These are phyloP conservation scores for Zaprionus tsacasi DNA, from an alignment of 1,140 invertebrate species.

Conservation along the genomic window DNA sequence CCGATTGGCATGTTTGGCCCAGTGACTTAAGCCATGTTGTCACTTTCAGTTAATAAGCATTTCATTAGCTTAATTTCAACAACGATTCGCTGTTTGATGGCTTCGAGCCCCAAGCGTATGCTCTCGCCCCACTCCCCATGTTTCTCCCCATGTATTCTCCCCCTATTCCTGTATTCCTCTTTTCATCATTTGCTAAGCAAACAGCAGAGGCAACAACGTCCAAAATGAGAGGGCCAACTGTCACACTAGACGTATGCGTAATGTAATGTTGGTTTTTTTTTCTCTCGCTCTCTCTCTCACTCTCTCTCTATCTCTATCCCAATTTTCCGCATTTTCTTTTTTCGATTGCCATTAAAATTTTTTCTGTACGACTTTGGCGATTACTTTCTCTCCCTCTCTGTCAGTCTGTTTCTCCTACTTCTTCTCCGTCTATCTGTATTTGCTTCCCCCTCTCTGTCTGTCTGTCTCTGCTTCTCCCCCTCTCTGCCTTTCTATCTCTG, in stretches of 20 bases:
- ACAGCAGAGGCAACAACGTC: constrained; percentile 9
- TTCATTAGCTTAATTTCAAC: constrained; percentile 75
- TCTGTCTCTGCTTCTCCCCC: neutral
- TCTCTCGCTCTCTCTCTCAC: too few relatives aligned
- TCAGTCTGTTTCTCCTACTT: neutral
- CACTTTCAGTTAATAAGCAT: constrained; percentile 73
- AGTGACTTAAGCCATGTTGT: constrained; percentile 41
- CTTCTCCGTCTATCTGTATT: too few relatives aligned
- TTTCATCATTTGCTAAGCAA: constrained; percentile 47
- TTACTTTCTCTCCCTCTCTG: neutral
- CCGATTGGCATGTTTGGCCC: constrained; percentile 33
- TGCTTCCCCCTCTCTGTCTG: too few relatives aligned
- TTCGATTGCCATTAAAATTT: neutral
- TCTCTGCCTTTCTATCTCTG: neutral
- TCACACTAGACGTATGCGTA: constrained; percentile 48
- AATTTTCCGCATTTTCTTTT: constrained; percentile 1
- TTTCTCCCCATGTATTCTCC: neutral
- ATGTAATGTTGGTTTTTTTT: constrained; percentile 17
- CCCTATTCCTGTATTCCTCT: neutral
- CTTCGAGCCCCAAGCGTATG: constrained; percentile 7
- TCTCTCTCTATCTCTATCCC: too few relatives aligned
- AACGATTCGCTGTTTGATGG: constrained; percentile 41
- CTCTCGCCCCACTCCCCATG: neutral
- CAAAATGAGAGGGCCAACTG: constrained; percentile 21
- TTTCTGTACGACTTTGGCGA: neutral